phyloP scores from a whole-genome alignment of 2,113 vertebrate species.

The Phrynocephalus versicolor region DNA sequence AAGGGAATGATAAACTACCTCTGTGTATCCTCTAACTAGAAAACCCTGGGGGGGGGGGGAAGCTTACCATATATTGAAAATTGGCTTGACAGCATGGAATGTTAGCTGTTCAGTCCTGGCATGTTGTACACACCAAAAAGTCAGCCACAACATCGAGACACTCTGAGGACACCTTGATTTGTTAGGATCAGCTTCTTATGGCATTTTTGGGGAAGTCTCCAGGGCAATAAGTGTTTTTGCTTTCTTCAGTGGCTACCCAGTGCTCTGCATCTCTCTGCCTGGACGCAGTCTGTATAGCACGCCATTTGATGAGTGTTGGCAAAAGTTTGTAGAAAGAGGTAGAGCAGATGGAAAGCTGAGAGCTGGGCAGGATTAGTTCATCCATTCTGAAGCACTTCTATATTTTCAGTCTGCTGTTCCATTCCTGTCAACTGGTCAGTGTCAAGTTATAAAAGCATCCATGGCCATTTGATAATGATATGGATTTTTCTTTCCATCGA shows the following conservation, averaged over 20 bases:
- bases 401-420: neutral
- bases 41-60: too few relatives aligned
- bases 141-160: neutral
- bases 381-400: neutral
- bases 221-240: neutral
- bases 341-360: neutral
- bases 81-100: too few relatives aligned
- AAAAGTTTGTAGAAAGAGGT: neutral
- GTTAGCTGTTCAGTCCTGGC: too few relatives aligned
- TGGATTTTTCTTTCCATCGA: too few relatives aligned
- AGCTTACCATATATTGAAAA: too few relatives aligned
- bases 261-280: neutral
- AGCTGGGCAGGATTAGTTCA: neutral
- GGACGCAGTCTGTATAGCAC: neutral
- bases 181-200: neutral
- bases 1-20: too few relatives aligned
- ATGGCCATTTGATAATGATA: neutral
- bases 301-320: neutral
- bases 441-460: too few relatives aligned
- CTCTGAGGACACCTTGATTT: neutral
- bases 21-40: too few relatives aligned
- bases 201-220: neutral
- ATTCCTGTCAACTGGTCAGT: too few relatives aligned
- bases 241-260: too few relatives aligned
- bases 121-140: too few relatives aligned